These are phyloP conservation scores for Nannoperca obscura DNA, from an alignment of 2,797 vertebrate genomes.

Conservation along the genomic window DNA sequence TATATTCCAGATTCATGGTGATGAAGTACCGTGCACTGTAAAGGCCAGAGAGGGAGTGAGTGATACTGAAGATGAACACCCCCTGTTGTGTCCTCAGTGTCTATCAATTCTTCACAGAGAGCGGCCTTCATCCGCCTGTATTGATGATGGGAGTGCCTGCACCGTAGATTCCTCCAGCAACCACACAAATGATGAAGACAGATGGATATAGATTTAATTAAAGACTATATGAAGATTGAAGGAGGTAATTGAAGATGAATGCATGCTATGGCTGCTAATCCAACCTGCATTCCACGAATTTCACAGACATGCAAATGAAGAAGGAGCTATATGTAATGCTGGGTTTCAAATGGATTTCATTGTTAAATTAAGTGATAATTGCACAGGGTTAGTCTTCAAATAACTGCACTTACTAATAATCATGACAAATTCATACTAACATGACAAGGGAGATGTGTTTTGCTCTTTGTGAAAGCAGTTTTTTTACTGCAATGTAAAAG, in stretches of 20 bases:
- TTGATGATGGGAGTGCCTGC: slow-evolving; percentile 64
- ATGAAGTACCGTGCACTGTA: slow-evolving; percentile 73
- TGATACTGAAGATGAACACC: slow-evolving; percentile 72
- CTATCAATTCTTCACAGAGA: slow-evolving; percentile 79
- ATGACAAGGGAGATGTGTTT: neutral
- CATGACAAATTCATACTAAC: neutral
- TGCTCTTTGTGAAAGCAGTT: neutral
- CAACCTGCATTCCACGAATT: slow-evolving; percentile 2
- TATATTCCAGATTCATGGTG: slow-evolving; percentile 74
- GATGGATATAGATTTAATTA: slow-evolving; percentile 81
- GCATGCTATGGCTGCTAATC: slow-evolving; percentile 52
- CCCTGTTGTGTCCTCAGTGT: slow-evolving; percentile 72
- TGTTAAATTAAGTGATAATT: neutral
- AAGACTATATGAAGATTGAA: slow-evolving; percentile 84
- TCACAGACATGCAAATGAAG: slow-evolving; percentile 12
- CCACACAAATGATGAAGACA: slow-evolving; percentile 78
- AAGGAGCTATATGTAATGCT: neutral
- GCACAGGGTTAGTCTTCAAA: neutral
- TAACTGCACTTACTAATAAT: neutral
- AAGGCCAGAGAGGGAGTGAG: slow-evolving; percentile 78
- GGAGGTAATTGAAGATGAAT: slow-evolving; percentile 77
- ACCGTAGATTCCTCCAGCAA: slow-evolving; percentile 56
- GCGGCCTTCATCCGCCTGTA: slow-evolving; percentile 67
- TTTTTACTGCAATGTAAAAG: neutral
- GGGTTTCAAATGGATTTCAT: neutral